Evolutionary conservation across 2,113 vertebrate genomes (phyloP).

Genomic region (Tretioscincus oriximinensis): DNA sequence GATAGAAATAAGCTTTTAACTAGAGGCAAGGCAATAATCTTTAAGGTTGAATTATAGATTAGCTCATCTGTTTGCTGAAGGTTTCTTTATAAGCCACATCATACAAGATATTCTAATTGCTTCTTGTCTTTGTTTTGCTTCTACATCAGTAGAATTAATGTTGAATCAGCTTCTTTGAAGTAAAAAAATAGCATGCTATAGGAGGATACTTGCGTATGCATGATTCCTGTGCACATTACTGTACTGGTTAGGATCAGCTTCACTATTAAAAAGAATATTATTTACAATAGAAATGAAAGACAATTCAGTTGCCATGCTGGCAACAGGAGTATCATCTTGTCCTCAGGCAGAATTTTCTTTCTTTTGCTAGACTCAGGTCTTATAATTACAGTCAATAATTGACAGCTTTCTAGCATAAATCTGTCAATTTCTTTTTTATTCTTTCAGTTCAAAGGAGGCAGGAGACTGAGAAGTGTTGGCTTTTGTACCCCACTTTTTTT

Average conservation of each 20-base stretch:
- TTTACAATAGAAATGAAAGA: too few species aligned
- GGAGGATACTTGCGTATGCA: not conserved
- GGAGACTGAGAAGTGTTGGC: too few species aligned
- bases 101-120: not conserved
- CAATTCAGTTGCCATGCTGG: too few species aligned
- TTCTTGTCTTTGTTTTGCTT: slow-evolving; percentile 18
- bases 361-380: too few species aligned
- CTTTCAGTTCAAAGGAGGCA: too few species aligned
- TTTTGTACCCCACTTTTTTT: too few species aligned
- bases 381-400: too few species aligned
- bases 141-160: slow-evolving; percentile 13
- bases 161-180: slow-evolving; percentile 4
- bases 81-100: slow-evolving; percentile 10
- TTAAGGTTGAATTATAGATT: not conserved
- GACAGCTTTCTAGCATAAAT: too few species aligned
- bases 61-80: not conserved
- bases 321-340: too few species aligned
- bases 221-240: not conserved
- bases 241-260: not conserved
- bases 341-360: too few species aligned
- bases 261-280: too few species aligned
- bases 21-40: not conserved
- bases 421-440: too few species aligned
- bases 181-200: slow-evolving; percentile 7
- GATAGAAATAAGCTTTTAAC: not conserved